Conservation (phyloP, 2,797 vertebrate species). For the Eptatretus atami region DNA sequence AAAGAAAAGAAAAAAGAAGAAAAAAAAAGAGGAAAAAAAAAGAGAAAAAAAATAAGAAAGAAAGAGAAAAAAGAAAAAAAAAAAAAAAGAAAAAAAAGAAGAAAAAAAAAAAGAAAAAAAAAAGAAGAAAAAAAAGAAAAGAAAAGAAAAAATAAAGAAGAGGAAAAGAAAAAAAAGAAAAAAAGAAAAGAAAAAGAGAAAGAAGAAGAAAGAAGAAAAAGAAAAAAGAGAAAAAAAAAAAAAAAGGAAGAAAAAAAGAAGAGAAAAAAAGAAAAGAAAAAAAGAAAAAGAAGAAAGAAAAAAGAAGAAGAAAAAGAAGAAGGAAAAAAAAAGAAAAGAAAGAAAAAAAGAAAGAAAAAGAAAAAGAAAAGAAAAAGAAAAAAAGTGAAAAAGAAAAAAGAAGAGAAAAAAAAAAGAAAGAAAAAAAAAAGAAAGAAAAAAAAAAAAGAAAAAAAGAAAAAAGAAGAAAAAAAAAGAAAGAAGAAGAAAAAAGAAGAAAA, state of each 20-base stretch:
- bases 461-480: background rate
- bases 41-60: conserved; percentile 9
- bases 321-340: background rate
- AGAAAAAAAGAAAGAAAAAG: background rate
- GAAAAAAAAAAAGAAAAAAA: conserved; percentile 9
- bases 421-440: background rate
- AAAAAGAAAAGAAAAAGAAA: no score
- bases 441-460: background rate
- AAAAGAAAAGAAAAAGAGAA: background rate
- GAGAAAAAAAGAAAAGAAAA: background rate
- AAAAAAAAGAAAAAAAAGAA: conserved; percentile 6
- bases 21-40: conserved; percentile 13
- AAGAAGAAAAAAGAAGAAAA: background rate
- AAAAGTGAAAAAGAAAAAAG: background rate
- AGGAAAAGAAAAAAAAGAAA: no score
- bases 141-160: conserved; percentile 3
- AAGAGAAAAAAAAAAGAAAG: background rate
- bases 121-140: background rate
- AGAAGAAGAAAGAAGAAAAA: background rate
- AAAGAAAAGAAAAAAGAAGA: background rate
- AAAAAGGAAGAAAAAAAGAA: background rate
- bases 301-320: background rate
- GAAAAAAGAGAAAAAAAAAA: background rate
- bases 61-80: conserved; percentile 1
- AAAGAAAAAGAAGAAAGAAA: background rate